Evolutionary conservation across 1,140 invertebrate species (phyloP).

Genomic region (Drosophila triauraria): DNA sequence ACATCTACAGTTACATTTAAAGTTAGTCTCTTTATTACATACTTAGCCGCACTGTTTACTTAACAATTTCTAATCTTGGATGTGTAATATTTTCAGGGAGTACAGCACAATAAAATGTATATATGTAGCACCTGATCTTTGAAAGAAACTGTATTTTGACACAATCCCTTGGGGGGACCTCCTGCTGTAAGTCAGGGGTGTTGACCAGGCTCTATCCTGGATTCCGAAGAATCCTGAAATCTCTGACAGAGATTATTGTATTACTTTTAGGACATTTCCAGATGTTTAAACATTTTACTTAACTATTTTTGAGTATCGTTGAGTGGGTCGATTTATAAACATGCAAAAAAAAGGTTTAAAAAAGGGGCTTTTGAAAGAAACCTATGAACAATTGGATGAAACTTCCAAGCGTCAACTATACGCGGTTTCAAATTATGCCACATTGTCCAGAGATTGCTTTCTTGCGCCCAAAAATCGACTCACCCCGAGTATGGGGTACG

Average conservation of each 20-base stretch:
- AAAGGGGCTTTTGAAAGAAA: not conserved
- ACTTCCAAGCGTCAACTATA: too few species aligned
- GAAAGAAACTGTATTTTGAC: not conserved
- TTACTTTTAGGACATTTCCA: not conserved
- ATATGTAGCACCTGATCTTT: conserved; percentile 9
- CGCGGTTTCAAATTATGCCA: too few species aligned
- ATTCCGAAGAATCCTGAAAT: too few species aligned
- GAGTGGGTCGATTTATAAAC: conserved; percentile 9
- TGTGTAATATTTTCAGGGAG: conserved; percentile 15
- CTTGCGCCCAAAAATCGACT: conserved; percentile 4
- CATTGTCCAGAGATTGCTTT: not conserved
- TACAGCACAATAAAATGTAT: conserved; percentile 21
- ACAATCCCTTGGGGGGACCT: not conserved
- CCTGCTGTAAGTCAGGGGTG: too few species aligned
- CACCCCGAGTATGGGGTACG: not conserved
- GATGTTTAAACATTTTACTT: not conserved
- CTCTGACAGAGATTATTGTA: not conserved
- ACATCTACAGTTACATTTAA: conserved; percentile 35
- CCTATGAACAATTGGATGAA: not conserved
- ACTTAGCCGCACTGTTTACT: conserved; percentile 36
- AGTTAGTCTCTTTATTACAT: conserved; percentile 60
- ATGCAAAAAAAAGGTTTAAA: not conserved
- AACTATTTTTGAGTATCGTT: conserved; percentile 5
- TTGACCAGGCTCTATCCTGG: too few species aligned
- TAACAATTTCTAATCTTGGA: conserved; percentile 19